Evolutionary conservation across 2,797 vertebrate genomes (phyloP).

Genomic region (Trachurus trachurus): DNA sequence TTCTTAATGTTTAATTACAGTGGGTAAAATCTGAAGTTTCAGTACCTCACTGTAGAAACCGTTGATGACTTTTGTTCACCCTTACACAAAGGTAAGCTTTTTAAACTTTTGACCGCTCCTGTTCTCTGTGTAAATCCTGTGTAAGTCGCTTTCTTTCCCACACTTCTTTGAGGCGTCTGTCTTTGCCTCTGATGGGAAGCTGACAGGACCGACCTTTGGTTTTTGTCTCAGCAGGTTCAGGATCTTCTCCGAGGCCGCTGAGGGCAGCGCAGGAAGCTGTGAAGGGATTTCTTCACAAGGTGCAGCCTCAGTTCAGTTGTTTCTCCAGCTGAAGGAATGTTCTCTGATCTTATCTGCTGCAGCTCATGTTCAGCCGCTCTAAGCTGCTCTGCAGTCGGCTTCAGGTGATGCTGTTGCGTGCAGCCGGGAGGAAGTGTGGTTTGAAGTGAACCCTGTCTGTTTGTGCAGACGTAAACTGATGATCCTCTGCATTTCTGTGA

Average conservation of each 20-base stretch:
- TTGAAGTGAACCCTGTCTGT: constrained; percentile 53
- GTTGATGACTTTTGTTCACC: no score
- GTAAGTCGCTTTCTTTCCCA: no score
- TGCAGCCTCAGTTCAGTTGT: constrained; percentile 17
- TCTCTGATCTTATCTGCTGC: constrained; percentile 35
- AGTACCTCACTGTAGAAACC: no score
- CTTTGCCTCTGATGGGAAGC: background rate
- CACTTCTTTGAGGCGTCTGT: no score
- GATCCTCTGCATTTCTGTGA: constrained; percentile 48
- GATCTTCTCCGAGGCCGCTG: background rate
- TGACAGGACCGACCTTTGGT: background rate
- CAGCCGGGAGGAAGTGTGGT: constrained; percentile 17
- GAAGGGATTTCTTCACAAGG: background rate
- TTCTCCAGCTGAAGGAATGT: constrained; percentile 51
- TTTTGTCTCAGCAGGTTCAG: background rate
- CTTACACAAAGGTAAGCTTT: no score
- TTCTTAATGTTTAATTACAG: no score
- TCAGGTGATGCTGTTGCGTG: constrained; percentile 10
- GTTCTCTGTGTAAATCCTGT: no score
- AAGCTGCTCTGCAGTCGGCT: background rate
- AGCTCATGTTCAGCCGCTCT: background rate
- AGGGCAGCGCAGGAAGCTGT: background rate
- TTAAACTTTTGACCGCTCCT: no score
- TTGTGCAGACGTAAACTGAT: constrained; percentile 35
- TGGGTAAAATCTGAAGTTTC: no score